Base-by-base conservation (phyloP, 2,113 vertebrate species). In the Shinisaurus crocodilurus region DNA sequence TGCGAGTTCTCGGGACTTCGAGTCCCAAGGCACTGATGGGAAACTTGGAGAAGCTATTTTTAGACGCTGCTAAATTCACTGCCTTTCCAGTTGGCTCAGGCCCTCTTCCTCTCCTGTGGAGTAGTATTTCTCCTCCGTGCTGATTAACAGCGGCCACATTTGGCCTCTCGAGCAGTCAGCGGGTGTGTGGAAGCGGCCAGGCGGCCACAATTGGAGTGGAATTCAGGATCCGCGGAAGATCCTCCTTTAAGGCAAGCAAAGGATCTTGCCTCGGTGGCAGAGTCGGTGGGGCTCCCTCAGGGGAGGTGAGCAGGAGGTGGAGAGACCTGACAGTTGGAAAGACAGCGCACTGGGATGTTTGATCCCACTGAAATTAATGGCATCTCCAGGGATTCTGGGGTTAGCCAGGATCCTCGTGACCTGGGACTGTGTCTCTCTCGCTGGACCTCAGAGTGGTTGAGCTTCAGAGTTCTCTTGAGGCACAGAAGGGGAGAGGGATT, bases 81-180 rank as follows among this genome's bases (percentile, higher is more conserved):
- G 0, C 72, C 12, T 76, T 34, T 72, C 84, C 0, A 0, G n/a
- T 34, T 89, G 87, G 45, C 88, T n/a, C 0, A 0, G 0, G 87
- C 50, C 32, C 72, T 27, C 45, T 75, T 76, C 69, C 60, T 81
- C 77, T 87, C 91, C 88, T 86, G 88, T 81, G 37, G 84, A 86
- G 75, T 48, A 29, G 74, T 77, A 48, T 86, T 69, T 65, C 84
- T 65, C 15, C 84, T 65, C 15, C 3, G 72, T 43, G 50, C 76
- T 12, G 57, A 79, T 45, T 37, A 34, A 34, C 43, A 77, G 90
- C 37, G 15, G 77, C 88, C 20, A 9, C 25, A 18, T 3, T 74
- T 32, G 57, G 70, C 80, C 70, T 82, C 54, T 10, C 23, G 12
- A 65, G 77, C n/a, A 25, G 27, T 5, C 20, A 29, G 34, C 5